phyloP scores from a whole-genome alignment of 2,113 vertebrate species.

The Eudyptes chrysolophus region DNA sequence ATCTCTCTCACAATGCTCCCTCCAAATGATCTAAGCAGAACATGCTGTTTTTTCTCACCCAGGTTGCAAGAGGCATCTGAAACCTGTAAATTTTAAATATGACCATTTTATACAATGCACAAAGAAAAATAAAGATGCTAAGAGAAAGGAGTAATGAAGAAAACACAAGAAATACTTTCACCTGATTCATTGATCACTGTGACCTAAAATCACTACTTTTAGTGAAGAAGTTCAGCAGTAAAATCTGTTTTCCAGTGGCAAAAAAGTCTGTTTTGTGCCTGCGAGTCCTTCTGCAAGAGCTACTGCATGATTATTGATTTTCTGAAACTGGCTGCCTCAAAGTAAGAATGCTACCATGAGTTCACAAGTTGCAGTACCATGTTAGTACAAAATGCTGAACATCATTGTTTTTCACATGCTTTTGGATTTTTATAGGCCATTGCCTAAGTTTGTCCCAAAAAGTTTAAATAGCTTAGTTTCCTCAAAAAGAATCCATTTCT shows the following conservation, averaged over 20 bases:
- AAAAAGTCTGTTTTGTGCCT: neutral
- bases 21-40: neutral
- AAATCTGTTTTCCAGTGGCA: neutral
- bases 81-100: neutral
- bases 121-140: neutral
- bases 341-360: neutral
- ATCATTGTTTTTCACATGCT: neutral
- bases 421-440: neutral
- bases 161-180: neutral
- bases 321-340: neutral
- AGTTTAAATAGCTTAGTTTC: neutral
- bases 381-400: slow-evolving; percentile 15
- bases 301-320: slow-evolving; percentile 44
- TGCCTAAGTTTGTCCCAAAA: neutral
- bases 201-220: neutral
- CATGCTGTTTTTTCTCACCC: neutral
- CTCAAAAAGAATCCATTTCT: neutral
- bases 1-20: neutral
- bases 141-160: neutral
- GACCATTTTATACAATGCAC: neutral
- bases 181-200: neutral
- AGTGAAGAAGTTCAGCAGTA: neutral
- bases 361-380: neutral
- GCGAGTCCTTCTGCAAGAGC: neutral
- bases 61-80: neutral